Conservation (phyloP, 2,888 invertebrate genomes). For the Eupithecia dodoneata region DNA sequence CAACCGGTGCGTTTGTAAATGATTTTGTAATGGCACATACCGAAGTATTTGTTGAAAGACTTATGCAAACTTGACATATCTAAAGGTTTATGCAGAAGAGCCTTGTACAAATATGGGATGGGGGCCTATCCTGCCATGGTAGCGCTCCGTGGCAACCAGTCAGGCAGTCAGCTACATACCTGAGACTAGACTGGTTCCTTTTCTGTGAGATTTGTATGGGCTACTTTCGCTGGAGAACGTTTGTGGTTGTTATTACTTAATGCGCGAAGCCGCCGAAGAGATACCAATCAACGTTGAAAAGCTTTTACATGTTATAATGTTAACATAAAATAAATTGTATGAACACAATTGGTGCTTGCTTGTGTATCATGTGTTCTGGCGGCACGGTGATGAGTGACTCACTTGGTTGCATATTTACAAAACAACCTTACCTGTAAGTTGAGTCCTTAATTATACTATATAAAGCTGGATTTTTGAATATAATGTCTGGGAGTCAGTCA, state of each 20-base stretch:
- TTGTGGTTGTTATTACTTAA: constrained; percentile 7
- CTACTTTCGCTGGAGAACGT: constrained; percentile 21
- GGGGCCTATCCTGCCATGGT: constrained; percentile 20
- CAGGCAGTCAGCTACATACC: constrained; percentile 19
- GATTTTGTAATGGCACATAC: constrained; percentile 31
- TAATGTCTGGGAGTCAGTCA: neutral
- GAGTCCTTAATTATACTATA: no score
- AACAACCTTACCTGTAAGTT: neutral
- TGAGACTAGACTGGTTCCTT: constrained; percentile 27
- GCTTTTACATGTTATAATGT: constrained; percentile 1
- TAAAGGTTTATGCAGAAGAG: constrained; percentile 18
- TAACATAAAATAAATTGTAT: constrained; percentile 6
- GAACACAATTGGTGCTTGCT: neutral
- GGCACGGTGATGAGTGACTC: neutral
- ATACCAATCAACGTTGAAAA: constrained; percentile 13
- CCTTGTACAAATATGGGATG: constrained; percentile 32
- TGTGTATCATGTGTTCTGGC: neutral
- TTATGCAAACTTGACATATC: constrained; percentile 28
- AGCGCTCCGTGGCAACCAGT: constrained; percentile 18
- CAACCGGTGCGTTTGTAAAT: constrained; percentile 16
- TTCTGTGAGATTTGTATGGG: constrained; percentile 33
- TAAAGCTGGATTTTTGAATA: no score
- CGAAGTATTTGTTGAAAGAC: constrained; percentile 27
- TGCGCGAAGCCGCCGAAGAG: constrained; percentile 6
- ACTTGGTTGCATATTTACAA: neutral